Conservation (phyloP, 2,797 vertebrate species). For the Echiichthys vipera region DNA sequence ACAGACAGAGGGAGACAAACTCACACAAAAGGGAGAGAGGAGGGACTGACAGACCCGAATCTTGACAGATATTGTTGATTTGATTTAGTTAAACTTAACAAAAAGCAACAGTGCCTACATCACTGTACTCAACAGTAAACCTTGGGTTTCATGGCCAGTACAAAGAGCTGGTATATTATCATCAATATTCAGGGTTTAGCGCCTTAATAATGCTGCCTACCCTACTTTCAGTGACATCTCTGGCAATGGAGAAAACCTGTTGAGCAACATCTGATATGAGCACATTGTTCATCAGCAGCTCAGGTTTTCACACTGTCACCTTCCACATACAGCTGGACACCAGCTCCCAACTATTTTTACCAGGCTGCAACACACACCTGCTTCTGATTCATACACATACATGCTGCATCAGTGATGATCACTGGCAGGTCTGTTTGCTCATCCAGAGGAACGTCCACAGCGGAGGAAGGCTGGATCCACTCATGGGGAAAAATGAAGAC, state of each 20-base stretch:
- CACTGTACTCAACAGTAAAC: neutral
- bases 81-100: too few species aligned
- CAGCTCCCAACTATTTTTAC: conserved; percentile 2
- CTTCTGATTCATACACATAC: conserved; percentile 62
- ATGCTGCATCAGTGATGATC: conserved; percentile 24
- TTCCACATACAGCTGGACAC: conserved; percentile 14
- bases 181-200: conserved; percentile 14
- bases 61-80: too few species aligned
- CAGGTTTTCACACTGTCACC: conserved; percentile 38
- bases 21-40: too few species aligned
- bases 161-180: conserved; percentile 24
- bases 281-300: conserved; percentile 30
- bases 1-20: too few species aligned
- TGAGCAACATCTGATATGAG: conserved; percentile 13
- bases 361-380: conserved; percentile 45
- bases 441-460: conserved; percentile 26
- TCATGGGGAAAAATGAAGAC: conserved; percentile 33
- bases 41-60: too few species aligned
- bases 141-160: conserved; percentile 2
- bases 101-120: too few species aligned
- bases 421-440: conserved; percentile 33
- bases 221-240: conserved; percentile 1
- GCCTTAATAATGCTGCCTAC: neutral
- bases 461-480: conserved; percentile 56
- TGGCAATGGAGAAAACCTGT: conserved; percentile 31